These are phyloP conservation scores for Hirtodrosophila confusa DNA, from an alignment of 2,888 invertebrate genomes.

Conservation along the genomic window DNA sequence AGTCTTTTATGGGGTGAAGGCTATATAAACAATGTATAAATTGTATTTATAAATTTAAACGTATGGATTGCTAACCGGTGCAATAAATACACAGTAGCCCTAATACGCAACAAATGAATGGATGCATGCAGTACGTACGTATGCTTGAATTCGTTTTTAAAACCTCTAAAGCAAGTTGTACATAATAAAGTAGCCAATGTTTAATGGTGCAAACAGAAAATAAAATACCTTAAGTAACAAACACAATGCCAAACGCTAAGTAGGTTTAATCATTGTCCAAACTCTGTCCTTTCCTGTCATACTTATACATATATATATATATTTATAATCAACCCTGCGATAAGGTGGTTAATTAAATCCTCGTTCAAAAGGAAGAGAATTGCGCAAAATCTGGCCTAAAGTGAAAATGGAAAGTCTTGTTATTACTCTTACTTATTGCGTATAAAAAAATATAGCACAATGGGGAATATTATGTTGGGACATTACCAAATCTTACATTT, in stretches of 20 bases:
- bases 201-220: conserved; percentile 36
- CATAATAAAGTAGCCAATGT: conserved; percentile 40
- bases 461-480: no score
- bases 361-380: no score
- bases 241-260: neutral
- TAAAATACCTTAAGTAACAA: conserved; percentile 26
- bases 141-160: neutral
- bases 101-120: conserved; percentile 2
- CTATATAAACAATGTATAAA: conserved; percentile 48
- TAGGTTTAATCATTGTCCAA: no score
- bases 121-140: conserved; percentile 20
- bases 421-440: no score
- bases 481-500: no score
- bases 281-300: no score
- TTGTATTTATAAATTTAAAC: conserved; percentile 65
- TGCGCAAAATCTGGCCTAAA: no score
- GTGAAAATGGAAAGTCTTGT: no score
- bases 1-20: conserved; percentile 68
- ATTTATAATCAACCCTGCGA: no score
- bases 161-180: conserved; percentile 44
- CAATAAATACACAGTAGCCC: conserved; percentile 11
- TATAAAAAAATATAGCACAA: no score
- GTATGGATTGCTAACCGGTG: conserved; percentile 27
- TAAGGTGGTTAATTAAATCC: no score
- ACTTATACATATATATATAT: no score